Conservation (phyloP, 2,888 invertebrate species). For the Lasioglossum lativentre region DNA sequence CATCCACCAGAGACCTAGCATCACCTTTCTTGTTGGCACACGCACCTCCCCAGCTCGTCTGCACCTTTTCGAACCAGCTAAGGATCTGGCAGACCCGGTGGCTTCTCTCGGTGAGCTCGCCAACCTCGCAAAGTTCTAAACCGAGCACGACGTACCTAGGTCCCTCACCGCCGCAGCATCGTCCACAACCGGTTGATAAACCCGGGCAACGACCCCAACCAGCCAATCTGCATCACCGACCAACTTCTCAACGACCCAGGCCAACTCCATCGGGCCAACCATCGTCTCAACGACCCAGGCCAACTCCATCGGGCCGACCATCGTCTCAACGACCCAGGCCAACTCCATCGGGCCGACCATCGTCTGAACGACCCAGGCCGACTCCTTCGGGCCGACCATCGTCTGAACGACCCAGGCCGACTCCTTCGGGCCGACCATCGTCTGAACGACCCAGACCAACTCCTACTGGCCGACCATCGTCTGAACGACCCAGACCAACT, state of each 20-base stretch:
- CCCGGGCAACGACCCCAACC: background rate
- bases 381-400: too few relatives aligned
- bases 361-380: too few relatives aligned
- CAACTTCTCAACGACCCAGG: too few relatives aligned
- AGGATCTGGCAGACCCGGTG: background rate
- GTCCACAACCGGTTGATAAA: background rate
- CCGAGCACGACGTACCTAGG: background rate
- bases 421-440: background rate
- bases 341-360: too few relatives aligned
- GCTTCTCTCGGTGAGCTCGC: background rate
- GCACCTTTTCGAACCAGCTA: background rate
- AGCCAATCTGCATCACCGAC: too few relatives aligned
- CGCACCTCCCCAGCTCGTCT: background rate
- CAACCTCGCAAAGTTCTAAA: background rate
- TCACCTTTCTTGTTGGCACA: background rate
- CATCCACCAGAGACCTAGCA: background rate
- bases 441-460: background rate
- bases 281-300: too few relatives aligned
- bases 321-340: too few relatives aligned
- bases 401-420: background rate
- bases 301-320: too few relatives aligned
- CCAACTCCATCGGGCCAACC: too few relatives aligned
- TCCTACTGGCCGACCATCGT: fast-evolving
- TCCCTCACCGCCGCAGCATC: background rate
- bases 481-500: too few relatives aligned